Evolutionary conservation across 2,797 vertebrate genomes (phyloP), one percentile per base, ranked within the genome.

Genomic region (Oreochromis grahami): DNA sequence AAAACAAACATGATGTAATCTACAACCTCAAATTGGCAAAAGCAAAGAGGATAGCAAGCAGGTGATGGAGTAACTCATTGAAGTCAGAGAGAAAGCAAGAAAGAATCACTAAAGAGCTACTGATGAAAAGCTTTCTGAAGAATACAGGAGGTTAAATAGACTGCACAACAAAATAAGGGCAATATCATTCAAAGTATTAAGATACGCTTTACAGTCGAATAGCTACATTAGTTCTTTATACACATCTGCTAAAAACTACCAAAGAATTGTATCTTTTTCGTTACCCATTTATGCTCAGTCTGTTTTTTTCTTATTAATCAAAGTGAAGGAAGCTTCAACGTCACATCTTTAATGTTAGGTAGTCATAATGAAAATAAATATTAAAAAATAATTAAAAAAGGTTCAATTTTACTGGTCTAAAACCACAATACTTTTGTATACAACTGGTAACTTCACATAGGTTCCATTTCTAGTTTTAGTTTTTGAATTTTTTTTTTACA

Each of bases 1-100:
- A 50, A 88, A 50, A 78, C 77, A 86, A 85, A 84, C 84, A 79
- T 83, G 91, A 92, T 89, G 89, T 84, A 89, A 90, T 86, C 80
- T 70, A 60, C 65, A 53, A 82, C 52, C 29, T 43, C 43, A 14
- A 10, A 86, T 55, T 74, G 56, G 65, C 41, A 79, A 85, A 15
- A 72, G 14, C 38, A 81, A 32, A 74, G 15, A 50, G 26, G 45
- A 87, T 72, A 21, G 34, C 60, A 74, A 65, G 82, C 41, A 38
- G 53, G 17, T 38, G 51, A 83, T 53, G 43, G 52, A 72, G 77
- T 36, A 65, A 11, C 15, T 65, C 4, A 53, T 3, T 53, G 45
- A 52, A 74, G 45, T 21, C 26, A 7, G 34, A 52, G 9, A 52
- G 50, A 79, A 34, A 51, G 34, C 24, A 32, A 70, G 24, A 68